phyloP scores from a whole-genome alignment of 2,797 vertebrate genomes.

The Coregonus ussuriensis region DNA sequence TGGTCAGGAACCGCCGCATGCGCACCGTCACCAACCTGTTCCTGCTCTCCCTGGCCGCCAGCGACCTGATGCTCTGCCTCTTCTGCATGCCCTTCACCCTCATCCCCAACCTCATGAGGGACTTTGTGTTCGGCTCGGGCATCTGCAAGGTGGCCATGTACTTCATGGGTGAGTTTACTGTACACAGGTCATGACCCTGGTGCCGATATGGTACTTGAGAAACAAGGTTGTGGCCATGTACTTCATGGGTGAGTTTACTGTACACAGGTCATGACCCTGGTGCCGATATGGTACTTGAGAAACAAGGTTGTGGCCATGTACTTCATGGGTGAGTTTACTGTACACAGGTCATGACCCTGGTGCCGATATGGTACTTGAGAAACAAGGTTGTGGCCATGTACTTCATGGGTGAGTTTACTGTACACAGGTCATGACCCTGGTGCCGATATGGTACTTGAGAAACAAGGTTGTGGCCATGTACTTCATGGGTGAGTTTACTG shows the following conservation, averaged over 20 bases:
- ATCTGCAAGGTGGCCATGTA: slow-evolving; percentile 95
- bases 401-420: slow-evolving; percentile 91
- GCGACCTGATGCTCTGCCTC: slow-evolving; percentile 94
- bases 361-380: too few relatives aligned
- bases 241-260: slow-evolving; percentile 91
- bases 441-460: too few relatives aligned
- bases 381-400: slow-evolving; percentile 80
- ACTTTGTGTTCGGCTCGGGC: slow-evolving; percentile 90
- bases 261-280: too few relatives aligned
- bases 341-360: slow-evolving; percentile 63
- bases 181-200: slow-evolving; percentile 63
- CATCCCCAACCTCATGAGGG: slow-evolving; percentile 93
- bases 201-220: too few relatives aligned
- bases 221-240: slow-evolving; percentile 80
- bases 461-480: slow-evolving; percentile 80
- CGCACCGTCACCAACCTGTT: slow-evolving; percentile 96
- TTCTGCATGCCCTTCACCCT: slow-evolving; percentile 99
- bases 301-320: slow-evolving; percentile 80
- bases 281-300: too few relatives aligned
- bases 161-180: slow-evolving; percentile 87
- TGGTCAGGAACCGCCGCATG: slow-evolving; percentile 92
- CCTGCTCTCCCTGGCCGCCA: slow-evolving; percentile 91
- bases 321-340: slow-evolving; percentile 87
- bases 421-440: too few relatives aligned
- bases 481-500: slow-evolving; percentile 87